These are phyloP conservation scores for Heliornis fulica DNA, from an alignment of 2,113 vertebrate species.

Conservation along the genomic window DNA sequence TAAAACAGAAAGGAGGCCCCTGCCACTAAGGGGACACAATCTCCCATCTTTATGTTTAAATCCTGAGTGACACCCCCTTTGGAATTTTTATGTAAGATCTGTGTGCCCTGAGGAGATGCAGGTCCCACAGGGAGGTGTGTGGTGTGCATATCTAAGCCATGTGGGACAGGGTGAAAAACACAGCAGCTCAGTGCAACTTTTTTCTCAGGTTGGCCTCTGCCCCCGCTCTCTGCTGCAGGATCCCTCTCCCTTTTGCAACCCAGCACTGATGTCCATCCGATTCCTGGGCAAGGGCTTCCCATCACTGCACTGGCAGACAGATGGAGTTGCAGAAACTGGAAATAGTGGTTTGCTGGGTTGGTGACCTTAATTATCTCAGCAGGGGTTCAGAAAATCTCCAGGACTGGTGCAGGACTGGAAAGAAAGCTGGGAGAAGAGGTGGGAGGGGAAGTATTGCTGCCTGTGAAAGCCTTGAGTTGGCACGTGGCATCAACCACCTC, in stretches of 20 bases:
- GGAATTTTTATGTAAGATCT: background rate
- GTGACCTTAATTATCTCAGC: background rate
- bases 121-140: background rate
- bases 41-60: background rate
- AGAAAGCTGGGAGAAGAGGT: background rate
- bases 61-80: background rate
- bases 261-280: background rate
- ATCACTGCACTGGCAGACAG: background rate
- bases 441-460: background rate
- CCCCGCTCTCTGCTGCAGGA: background rate
- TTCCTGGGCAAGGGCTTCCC: rapidly evolving
- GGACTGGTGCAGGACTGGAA: background rate
- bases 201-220: background rate
- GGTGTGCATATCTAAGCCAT: background rate
- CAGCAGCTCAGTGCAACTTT: background rate
- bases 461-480: background rate
- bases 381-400: background rate
- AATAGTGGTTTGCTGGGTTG: background rate
- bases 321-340: background rate
- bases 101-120: background rate
- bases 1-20: background rate
- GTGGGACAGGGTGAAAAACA: background rate
- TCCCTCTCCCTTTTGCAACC: background rate
- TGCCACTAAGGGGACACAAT: background rate
- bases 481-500: rapidly evolving